Conservation (phyloP, 2,113 vertebrate genomes). For the Tachycineta bicolor region DNA sequence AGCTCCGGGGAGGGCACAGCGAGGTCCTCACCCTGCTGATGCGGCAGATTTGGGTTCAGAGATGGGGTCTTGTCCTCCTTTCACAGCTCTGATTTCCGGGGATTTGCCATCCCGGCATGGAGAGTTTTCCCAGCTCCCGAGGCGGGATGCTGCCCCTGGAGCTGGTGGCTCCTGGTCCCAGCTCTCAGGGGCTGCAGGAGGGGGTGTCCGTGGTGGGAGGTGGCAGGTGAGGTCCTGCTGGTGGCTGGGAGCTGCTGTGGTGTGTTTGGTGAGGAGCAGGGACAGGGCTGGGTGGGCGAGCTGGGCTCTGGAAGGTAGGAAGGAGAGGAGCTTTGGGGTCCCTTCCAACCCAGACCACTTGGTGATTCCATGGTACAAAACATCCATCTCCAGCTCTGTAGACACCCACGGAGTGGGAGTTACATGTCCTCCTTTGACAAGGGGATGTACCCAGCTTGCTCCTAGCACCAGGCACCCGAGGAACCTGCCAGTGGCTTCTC, state of each 20-base stretch:
- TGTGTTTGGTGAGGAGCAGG: neutral
- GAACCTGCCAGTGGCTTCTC: neutral
- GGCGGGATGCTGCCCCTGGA: neutral
- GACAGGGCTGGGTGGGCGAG: neutral
- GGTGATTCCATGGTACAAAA: neutral
- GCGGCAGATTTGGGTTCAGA: neutral
- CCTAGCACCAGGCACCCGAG: neutral
- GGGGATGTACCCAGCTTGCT: neutral
- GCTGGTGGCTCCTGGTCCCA: neutral
- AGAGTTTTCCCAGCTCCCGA: neutral
- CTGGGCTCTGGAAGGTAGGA: neutral
- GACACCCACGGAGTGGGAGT: neutral
- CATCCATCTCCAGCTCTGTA: neutral
- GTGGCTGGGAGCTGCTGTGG: neutral
- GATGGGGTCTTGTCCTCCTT: neutral
- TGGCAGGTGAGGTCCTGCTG: neutral
- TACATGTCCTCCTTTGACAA: fast-evolving
- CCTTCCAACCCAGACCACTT: neutral
- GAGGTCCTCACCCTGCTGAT: neutral
- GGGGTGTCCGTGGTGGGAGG: neutral
- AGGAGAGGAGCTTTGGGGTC: neutral
- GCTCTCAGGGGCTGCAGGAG: neutral
- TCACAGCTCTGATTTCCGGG: neutral
- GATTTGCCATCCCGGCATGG: neutral
- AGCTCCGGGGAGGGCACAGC: neutral